phyloP scores from a whole-genome alignment of 2,888 invertebrate species.

The Conchocele bisecta region DNA sequence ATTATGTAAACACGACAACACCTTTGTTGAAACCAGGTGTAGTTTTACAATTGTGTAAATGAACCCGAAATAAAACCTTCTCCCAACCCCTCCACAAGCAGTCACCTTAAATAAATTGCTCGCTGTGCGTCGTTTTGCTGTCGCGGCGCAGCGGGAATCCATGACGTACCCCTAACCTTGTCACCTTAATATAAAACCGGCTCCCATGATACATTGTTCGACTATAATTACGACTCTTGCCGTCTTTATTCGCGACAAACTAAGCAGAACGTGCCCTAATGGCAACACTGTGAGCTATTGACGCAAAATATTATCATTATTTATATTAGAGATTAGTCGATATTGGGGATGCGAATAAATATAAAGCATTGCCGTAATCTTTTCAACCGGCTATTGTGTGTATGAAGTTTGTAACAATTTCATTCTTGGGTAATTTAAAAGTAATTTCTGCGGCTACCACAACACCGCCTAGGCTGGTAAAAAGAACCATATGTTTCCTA shows the following conservation, averaged over 20 bases:
- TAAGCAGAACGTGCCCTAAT: constrained; percentile 46
- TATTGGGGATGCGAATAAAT: constrained; percentile 42
- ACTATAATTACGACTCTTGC: constrained; percentile 50
- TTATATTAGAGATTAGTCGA: constrained; percentile 47
- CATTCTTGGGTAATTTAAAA: constrained; percentile 16
- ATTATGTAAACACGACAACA: not conserved
- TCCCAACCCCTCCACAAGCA: constrained; percentile 47
- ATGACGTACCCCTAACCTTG: constrained; percentile 41
- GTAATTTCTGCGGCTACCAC: constrained; percentile 6
- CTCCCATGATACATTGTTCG: constrained; percentile 42
- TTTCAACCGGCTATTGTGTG: constrained; percentile 18
- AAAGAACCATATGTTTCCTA: too few species aligned
- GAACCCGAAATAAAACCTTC: constrained; percentile 40
- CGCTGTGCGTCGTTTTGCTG: constrained; percentile 30
- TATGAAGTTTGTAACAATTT: constrained; percentile 21
- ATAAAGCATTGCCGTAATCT: constrained; percentile 35
- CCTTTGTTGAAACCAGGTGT: constrained; percentile 2
- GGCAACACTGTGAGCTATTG: constrained; percentile 53
- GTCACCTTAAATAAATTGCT: constrained; percentile 39
- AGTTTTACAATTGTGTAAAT: constrained; percentile 33
- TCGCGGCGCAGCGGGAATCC: constrained; percentile 44
- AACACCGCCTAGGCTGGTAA: too few species aligned
- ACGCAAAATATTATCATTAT: constrained; percentile 56
- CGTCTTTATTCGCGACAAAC: constrained; percentile 44
- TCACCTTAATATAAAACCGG: constrained; percentile 43